Evolutionary conservation across 2,113 vertebrate species (phyloP).

Genomic region (Xyliphius kryptos): DNA sequence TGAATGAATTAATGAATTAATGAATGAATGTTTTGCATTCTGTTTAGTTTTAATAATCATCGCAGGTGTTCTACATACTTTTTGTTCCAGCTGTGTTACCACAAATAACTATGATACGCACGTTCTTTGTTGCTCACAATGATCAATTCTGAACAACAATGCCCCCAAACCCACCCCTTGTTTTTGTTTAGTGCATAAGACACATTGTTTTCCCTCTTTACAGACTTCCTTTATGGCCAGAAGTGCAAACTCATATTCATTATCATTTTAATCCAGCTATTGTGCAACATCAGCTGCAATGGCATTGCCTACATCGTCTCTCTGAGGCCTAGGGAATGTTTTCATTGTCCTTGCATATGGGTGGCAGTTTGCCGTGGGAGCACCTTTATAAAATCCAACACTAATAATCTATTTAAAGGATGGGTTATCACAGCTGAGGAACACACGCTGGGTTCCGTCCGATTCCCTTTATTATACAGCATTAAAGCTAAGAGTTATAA

Average conservation of each 20-base stretch:
- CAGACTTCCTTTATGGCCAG: constrained; percentile 9
- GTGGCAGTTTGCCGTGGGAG: constrained; percentile 62
- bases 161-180: no score
- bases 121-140: no score
- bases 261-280: constrained; percentile 62
- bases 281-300: constrained; percentile 54
- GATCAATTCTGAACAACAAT: no score
- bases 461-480: constrained; percentile 70
- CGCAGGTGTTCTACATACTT: no score
- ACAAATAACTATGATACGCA: no score
- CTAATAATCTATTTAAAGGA: constrained; percentile 60
- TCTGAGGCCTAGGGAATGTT: constrained; percentile 57
- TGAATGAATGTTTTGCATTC: no score
- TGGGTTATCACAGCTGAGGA: constrained; percentile 23
- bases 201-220: not conserved
- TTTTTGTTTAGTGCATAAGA: not conserved
- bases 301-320: constrained; percentile 56
- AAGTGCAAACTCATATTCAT: constrained; percentile 60
- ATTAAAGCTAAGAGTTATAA: constrained; percentile 73
- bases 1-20: no score
- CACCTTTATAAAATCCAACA: constrained; percentile 45
- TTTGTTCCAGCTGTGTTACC: no score
- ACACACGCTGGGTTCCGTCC: constrained; percentile 63
- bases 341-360: constrained; percentile 67
- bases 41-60: no score